Evolutionary conservation across 2,113 vertebrate species (phyloP), one percentile per base, ranked within the genome.

Genomic region (Hucho hucho): DNA sequence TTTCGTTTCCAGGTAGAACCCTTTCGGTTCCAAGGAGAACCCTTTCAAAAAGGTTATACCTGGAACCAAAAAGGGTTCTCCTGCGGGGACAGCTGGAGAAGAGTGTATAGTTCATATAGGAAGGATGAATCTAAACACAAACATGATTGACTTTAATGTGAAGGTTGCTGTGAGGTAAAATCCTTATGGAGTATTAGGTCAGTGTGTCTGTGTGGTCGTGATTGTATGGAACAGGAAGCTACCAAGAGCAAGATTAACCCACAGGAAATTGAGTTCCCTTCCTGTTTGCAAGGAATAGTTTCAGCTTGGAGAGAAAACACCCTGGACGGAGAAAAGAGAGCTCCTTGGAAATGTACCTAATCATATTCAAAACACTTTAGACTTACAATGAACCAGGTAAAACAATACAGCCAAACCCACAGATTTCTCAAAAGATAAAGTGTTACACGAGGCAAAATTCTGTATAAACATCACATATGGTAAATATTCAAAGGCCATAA

Each of bases 211-310:
- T 83, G 84, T 73, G 65, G 77, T 79, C 82, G 80, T 82, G 86
- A 89, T 89, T 86, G 87, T 82, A 74, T 22, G 37, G 76, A 77
- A 85, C 89, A 90, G 88, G 89, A 92, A 88, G 86, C 87, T 81
- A 81, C 84, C 82, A 84, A 84, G 75, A 86, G 81, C 79, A 80
- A 77, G 80, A 77, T 82, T 74, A 88, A 24, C 86, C 83, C 88
- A 91, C 89, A 91, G 90, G 90, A 91, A 92, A 88, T 81, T 83
- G 90, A 92, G 88, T 82, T 83, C 77, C 83, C 85, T 92, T 92
- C 91, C 89, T 92, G 89, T 89, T 91, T 88, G 88, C 87, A 87
- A 87, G 87, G 90, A 90, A 89, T 81, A 73, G 76, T 78, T 79
- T 49, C 75, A 79, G 79, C 82, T 77, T 85, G 72, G 61, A 84